Evolutionary conservation across 2,888 invertebrate species (phyloP).

Genomic region (Petrolisthes cinctipes): DNA sequence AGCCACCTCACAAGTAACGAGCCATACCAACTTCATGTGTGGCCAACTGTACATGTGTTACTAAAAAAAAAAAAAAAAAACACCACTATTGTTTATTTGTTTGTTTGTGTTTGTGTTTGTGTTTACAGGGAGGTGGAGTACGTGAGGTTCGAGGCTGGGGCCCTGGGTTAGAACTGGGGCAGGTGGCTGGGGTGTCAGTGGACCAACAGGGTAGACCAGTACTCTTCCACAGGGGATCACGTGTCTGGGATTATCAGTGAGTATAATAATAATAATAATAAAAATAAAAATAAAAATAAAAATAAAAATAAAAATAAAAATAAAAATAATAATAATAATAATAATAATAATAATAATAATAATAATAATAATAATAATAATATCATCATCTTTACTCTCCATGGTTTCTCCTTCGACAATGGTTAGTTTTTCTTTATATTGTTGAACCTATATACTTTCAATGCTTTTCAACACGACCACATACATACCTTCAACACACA

Average conservation of each 20-base stretch:
- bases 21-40: too few species aligned
- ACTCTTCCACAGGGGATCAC: slow-evolving; percentile 85
- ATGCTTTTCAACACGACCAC: too few species aligned
- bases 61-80: too few species aligned
- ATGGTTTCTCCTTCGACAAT: too few species aligned
- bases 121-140: slow-evolving; percentile 32
- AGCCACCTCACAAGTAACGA: too few species aligned
- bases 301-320: background rate
- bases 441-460: too few species aligned
- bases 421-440: too few species aligned
- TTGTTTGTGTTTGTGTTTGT: background rate
- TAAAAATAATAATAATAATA: background rate
- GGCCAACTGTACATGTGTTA: too few species aligned
- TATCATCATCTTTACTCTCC: background rate
- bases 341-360: too few species aligned
- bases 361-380: background rate
- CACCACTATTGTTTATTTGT: background rate
- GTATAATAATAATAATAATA: slow-evolving; percentile 8
- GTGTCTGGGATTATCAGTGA: slow-evolving; percentile 77
- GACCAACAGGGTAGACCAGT: slow-evolving; percentile 83
- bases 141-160: slow-evolving; percentile 59
- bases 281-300: too few species aligned
- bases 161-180: slow-evolving; percentile 75
- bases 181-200: slow-evolving; percentile 87
- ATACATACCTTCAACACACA: too few species aligned